These are phyloP conservation scores for Torymus auratus DNA, from an alignment of 2,888 invertebrate species.

Conservation along the genomic window DNA sequence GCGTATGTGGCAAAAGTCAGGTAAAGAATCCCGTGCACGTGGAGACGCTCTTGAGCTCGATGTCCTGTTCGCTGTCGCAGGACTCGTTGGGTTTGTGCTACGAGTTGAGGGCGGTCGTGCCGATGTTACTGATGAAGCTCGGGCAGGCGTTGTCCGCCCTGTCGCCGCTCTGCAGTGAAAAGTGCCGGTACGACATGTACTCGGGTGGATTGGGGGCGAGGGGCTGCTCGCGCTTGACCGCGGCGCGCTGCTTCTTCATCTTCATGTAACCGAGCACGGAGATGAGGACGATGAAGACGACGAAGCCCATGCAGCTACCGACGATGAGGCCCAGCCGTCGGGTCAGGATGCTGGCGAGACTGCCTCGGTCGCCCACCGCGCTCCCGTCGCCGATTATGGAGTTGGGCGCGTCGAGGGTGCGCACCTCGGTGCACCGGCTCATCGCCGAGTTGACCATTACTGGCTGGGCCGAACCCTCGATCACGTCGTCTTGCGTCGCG, in stretches of 20 bases:
- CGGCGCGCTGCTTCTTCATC: constrained; percentile 88
- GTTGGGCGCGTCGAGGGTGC: constrained; percentile 85
- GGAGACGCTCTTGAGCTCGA: constrained; percentile 71
- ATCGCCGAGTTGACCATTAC: constrained; percentile 84
- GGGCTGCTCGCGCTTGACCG: constrained; percentile 83
- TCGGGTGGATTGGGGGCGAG: constrained; percentile 84
- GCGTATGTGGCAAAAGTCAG: constrained; percentile 5
- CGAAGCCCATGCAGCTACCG: constrained; percentile 90
- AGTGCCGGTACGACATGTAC: constrained; percentile 88
- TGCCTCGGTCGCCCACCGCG: constrained; percentile 82
- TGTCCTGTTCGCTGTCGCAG: constrained; percentile 63
- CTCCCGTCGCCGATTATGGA: constrained; percentile 79
- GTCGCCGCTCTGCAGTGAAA: constrained; percentile 84
- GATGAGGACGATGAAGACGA: constrained; percentile 90
- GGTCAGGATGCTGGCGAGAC: constrained; percentile 86
- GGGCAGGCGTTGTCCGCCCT: constrained; percentile 72
- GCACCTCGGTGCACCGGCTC: constrained; percentile 87
- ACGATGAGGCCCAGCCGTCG: constrained; percentile 90
- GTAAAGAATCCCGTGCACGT: constrained; percentile 31
- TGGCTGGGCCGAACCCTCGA: constrained; percentile 80
- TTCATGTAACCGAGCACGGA: constrained; percentile 91
- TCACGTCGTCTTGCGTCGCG: constrained; percentile 80
- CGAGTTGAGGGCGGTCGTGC: constrained; percentile 72
- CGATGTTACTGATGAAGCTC: constrained; percentile 74
- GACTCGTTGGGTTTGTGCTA: constrained; percentile 68